Evolutionary conservation across 2,113 vertebrate species (phyloP).

Genomic region (Plecturocebus donacophilus): DNA sequence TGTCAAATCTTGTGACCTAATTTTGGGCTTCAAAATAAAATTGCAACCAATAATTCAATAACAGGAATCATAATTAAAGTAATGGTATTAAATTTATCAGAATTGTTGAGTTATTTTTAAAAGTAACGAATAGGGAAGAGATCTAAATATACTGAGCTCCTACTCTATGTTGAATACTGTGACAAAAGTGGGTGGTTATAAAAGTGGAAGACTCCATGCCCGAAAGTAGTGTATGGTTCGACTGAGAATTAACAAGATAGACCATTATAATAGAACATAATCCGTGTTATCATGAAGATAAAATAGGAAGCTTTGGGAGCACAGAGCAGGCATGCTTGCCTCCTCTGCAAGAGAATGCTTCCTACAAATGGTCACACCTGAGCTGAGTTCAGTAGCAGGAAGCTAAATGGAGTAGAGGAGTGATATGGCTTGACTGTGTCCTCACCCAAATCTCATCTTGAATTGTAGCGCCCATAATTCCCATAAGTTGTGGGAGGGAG

Average conservation of each 20-base stretch:
- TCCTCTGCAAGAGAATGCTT: neutral
- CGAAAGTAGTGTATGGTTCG: no score
- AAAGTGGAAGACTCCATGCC: neutral
- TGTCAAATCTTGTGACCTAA: neutral
- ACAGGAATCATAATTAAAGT: neutral
- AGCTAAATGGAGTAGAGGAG: fast-evolving
- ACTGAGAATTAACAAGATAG: neutral
- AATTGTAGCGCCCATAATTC: no score
- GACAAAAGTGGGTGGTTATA: neutral
- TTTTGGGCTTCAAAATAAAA: neutral
- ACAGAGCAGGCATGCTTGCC: neutral
- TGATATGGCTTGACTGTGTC: no score
- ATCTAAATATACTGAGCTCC: neutral
- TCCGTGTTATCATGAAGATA: neutral
- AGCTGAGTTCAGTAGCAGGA: neutral
- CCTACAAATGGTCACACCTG: neutral
- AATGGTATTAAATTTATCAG: neutral
- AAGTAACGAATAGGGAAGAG: neutral
- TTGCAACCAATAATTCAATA: neutral
- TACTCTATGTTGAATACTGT: neutral
- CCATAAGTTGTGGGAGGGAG: no score
- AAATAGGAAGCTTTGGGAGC: neutral
- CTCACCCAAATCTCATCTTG: no score
- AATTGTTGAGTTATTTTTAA: neutral
- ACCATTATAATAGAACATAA: no score